Base-by-base conservation (phyloP, 2,888 invertebrate species). In the Dasysyrphus albostriatus region DNA sequence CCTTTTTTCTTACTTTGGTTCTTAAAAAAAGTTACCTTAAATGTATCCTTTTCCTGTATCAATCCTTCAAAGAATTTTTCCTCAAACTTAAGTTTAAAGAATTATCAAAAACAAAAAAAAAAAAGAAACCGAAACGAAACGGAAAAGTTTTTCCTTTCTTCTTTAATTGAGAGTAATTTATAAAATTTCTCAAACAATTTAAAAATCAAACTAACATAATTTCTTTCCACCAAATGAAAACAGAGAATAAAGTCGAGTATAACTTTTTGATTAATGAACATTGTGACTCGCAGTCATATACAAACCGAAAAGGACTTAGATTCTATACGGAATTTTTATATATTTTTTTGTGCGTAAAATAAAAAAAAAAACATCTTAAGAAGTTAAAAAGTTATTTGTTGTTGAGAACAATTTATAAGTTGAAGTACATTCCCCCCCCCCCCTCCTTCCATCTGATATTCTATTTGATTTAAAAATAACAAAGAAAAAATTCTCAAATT, bases 201-300 rank as follows among this genome's bases (percentile, higher is more conserved):
- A 65, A 49, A 56, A 75, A 69, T 61, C 54, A 67, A 69, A 75
- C 69, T 80, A 42, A 73, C 74, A 79, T 75, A 59, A 8, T 24
- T 59, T 58, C 16, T 39, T 6, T 10, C 5, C 24, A 24, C 14
- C 24, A 2, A 59, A 14, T 3, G 14, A 14, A 61, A 24, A 24
- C 42, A 24, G n/a, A 67, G 37, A 67, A 47, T 47, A n/a, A 58
- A n/a, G 19, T 59, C 2, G 29, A 10, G 39, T 42, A n/a, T n/a
- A 83, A 73, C 34, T 83, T 83, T 83, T 73, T 78, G 79, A 79
- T 74, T 69, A 83, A 83, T 79, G 79, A 79, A 61, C 73, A 74
- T 69, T 79, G 79, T 51, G 61, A 59, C 10, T 32, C 34, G 54
- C 49, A 39, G 44, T 16, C 37, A 39, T 61, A 42, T 6, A 47